Base-by-base conservation (phyloP, 1,140 invertebrate species). In the Rhizoglyphus robini region DNA sequence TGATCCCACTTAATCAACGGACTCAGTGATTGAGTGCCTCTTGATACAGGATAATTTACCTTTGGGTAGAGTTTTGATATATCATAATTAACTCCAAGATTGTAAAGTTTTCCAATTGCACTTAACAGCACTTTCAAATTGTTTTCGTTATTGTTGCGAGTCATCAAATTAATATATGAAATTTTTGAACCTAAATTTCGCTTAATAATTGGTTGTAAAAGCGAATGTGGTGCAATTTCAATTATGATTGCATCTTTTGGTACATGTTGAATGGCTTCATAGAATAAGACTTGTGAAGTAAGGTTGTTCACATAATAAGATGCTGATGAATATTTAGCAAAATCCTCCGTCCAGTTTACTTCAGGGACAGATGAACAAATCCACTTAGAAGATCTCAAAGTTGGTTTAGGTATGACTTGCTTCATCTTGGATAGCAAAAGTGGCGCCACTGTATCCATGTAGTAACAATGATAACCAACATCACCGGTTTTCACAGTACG, bases 281-380 rank as follows among this genome's bases (percentile, higher is more conserved):
- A 73, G 70, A 83, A 83, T 59, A 68, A 54, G 0, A 95, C 90
- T 29, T 88, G 83, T 34, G 87, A 89, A n/a, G 94, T 79, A 46
- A 96, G 79, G 76, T 97, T 97, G 79, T 96, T 96, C 0, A 94
- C 90, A 74, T 93, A 89, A 76, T 98, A 97, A 25, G 86, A 88
- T 11, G 88, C 84, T 41, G 90, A 92, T 46, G 88, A 92, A 63
- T 83, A 79, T 71, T 85, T 81, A 0, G 90, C 89, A 69, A 90
- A 70, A 0, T 85, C 80, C 0, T 83, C 81, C 29, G 80, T 77
- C 90, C 90, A 95, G 18, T 83, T 79, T 0, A 78, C 76, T 75
- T 91, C 84, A 0, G 90, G 88, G 67, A 97, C 85, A 15, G 20
- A 70, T n/a, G 88, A 87, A 66, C 89, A 93, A 32, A 96, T 81